Base-by-base conservation (phyloP, 2,888 invertebrate species). In the Octonoba sinensis region DNA sequence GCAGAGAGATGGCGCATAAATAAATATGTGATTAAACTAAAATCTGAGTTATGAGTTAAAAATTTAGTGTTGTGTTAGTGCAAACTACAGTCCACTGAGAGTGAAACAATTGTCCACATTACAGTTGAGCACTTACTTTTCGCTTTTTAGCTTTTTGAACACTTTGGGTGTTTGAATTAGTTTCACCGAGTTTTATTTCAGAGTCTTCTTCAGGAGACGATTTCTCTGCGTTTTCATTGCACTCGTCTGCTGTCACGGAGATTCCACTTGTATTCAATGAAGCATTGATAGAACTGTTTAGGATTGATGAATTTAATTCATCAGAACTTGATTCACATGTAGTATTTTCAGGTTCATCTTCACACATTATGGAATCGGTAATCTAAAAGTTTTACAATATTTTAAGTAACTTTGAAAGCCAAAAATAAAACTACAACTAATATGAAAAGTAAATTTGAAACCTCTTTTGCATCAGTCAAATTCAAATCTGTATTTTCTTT, bases 401-500 rank as follows among this genome's bases (percentile, higher is more conserved):
- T 36, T 36, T 36, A 36, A 36, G 8, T 11, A 36, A 36, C 36
- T 36, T 1, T 36, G 11, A 36, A 11, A 36, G 1, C 36, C n/a
- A n/a, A 36, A 36, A 36, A 8, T 36, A 36, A 36, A 36, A 36
- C 6, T 36, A 36, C 36, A 36, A 4, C 1, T 36, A 36, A 36
- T 36, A 36, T 36, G 36, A 36, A 11, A 36, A 36, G 36, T 36
- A 36, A 36, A 36, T 36, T 8, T 36, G 36, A 36, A 36, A 36
- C 36, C 36, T 36, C 8, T 36, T 36, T 36, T 8, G 8, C 36
- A 36, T 36, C 36, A 15, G 16, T 1, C 11, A 16, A 16, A 64
- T 81, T 81, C 16, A 81, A 22, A 56, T 81, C 69, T 27, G 54
- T 73, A 56, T 81, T 81, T 64, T 81, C 79, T 57, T 81, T 81